Evolutionary conservation across 2,888 invertebrate species (phyloP).

Genomic region (Xanthorhoe designata): DNA sequence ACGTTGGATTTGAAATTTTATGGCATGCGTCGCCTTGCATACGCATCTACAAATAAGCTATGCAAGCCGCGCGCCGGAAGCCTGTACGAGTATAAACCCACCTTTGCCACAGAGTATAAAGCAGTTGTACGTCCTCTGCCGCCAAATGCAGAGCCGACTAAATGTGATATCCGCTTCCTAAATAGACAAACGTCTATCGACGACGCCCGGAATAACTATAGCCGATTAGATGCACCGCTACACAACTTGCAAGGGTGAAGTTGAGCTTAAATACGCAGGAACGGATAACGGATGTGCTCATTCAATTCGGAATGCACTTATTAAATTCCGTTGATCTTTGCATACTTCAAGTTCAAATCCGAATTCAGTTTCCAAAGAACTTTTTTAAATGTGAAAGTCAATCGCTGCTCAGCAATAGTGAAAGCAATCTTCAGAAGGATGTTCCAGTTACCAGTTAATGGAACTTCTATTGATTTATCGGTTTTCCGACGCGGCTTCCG

Average conservation of each 20-base stretch:
- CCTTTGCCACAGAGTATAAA: conserved; percentile 47
- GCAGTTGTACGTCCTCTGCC: conserved; percentile 58
- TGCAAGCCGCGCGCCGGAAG: conserved; percentile 81
- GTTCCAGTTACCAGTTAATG: conserved; percentile 9
- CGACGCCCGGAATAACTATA: conserved; percentile 82
- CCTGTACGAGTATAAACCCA: conserved; percentile 79
- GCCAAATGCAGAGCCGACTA: conserved; percentile 83
- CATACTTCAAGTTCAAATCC: neutral
- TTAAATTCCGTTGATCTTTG: conserved; percentile 7
- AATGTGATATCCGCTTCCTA: conserved; percentile 86
- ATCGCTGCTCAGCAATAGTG: neutral
- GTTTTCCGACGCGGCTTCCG: conserved; percentile 28
- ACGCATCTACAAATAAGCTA: conserved; percentile 78
- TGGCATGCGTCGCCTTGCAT: conserved; percentile 69
- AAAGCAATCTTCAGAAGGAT: conserved; percentile 16
- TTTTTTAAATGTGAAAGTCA: neutral
- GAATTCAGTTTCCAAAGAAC: neutral
- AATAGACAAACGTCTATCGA: conserved; percentile 84
- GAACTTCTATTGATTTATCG: conserved; percentile 14
- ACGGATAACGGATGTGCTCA: conserved; percentile 50
- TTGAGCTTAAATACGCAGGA: conserved; percentile 51
- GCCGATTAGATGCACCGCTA: conserved; percentile 74
- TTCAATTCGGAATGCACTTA: conserved; percentile 33
- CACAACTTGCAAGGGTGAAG: conserved; percentile 45
- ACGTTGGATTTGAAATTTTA: conserved; percentile 74